Conservation (phyloP, 2,113 vertebrate species). For the Cynocephalus volans region DNA sequence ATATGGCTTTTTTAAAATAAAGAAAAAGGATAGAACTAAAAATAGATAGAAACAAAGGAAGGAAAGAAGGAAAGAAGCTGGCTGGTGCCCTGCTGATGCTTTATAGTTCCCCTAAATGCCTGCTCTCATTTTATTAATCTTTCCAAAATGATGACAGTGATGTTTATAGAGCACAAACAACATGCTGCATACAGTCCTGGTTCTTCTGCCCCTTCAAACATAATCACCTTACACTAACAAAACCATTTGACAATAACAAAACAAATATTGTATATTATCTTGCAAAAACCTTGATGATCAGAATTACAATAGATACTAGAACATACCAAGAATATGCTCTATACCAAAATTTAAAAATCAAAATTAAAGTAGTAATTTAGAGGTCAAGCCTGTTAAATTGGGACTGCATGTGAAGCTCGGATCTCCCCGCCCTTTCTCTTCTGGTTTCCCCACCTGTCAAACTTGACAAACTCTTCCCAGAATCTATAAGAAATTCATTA, state of each 20-base stretch:
- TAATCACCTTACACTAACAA: not conserved
- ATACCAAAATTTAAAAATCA: not conserved
- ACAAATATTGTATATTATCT: not conserved
- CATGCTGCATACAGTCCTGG: not conserved
- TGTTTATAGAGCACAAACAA: not conserved
- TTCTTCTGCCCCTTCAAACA: not conserved
- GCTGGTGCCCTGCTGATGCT: not conserved
- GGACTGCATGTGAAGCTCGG: not conserved
- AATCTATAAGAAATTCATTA: slow-evolving; percentile 30
- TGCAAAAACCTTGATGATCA: not conserved
- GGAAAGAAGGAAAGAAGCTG: not conserved
- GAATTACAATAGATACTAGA: slow-evolving; percentile 23
- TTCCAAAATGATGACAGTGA: not conserved
- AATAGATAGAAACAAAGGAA: not conserved
- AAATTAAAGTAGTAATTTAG: slow-evolving; percentile 25
- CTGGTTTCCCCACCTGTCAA: not conserved
- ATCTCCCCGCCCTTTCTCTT: not conserved
- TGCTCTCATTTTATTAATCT: not conserved
- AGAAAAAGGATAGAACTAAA: slow-evolving; percentile 45
- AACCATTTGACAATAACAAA: not conserved
- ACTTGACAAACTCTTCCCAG: not conserved
- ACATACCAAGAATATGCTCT: not conserved
- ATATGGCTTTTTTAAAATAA: slow-evolving; percentile 43
- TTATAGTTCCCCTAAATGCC: not conserved
- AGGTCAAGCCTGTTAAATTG: not conserved